phyloP scores from a whole-genome alignment of 2,888 invertebrate genomes.

The Anodontia alba region DNA sequence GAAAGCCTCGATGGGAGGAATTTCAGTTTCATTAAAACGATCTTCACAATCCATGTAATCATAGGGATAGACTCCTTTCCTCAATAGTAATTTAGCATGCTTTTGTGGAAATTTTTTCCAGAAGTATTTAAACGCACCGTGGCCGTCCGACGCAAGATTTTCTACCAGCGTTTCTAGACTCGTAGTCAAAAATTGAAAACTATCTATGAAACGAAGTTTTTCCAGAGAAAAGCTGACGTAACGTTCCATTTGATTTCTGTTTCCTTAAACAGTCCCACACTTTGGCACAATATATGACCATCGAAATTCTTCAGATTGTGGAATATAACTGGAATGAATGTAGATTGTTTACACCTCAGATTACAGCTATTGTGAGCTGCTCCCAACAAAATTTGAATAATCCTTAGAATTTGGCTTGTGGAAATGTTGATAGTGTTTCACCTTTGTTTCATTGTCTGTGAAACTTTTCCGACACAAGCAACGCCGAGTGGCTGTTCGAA shows the following conservation, averaged over 20 bases:
- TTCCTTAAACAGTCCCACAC: slow-evolving; percentile 35
- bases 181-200: slow-evolving; percentile 48
- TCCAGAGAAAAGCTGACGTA: slow-evolving; percentile 54
- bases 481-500: not conserved
- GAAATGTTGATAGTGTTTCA: slow-evolving; percentile 43
- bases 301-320: slow-evolving; percentile 47
- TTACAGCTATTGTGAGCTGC: slow-evolving; percentile 43
- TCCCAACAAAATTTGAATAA: slow-evolving; percentile 19
- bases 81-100: slow-evolving; percentile 14
- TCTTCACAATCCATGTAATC: slow-evolving; percentile 24
- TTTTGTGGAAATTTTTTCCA: slow-evolving; percentile 13
- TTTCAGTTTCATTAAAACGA: slow-evolving; percentile 14
- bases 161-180: slow-evolving; percentile 33
- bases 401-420: no score
- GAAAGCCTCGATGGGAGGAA: slow-evolving; percentile 27
- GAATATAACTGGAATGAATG: slow-evolving; percentile 41
- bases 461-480: slow-evolving; percentile 38
- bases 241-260: slow-evolving; percentile 29
- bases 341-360: slow-evolving; percentile 34
- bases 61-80: slow-evolving; percentile 36
- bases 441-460: slow-evolving; percentile 25
- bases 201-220: slow-evolving; percentile 50
- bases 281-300: slow-evolving; percentile 34
- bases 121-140: slow-evolving; percentile 41
- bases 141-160: slow-evolving; percentile 40